Conservation (phyloP, 2,888 invertebrate genomes). For the Amphipyra berbera region DNA sequence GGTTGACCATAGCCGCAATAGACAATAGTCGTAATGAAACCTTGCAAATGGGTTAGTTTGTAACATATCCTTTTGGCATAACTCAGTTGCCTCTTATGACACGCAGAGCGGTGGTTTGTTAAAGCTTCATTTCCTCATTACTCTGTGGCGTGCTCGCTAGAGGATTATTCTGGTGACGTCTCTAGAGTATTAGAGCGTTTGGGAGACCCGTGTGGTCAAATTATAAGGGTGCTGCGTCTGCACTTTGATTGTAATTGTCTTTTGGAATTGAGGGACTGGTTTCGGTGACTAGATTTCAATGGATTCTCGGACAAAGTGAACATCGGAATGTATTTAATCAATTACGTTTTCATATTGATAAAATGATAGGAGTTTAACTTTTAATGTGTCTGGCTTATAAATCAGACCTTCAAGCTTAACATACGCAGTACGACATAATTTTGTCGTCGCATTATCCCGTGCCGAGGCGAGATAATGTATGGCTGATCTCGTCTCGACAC, state of each 20-base stretch:
- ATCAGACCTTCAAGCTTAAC: too few relatives aligned
- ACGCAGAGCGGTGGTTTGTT: neutral
- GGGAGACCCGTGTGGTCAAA: conserved; percentile 41
- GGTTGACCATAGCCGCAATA: too few relatives aligned
- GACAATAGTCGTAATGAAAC: too few relatives aligned
- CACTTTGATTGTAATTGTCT: conserved; percentile 44
- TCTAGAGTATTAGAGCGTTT: conserved; percentile 32
- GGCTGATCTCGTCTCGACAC: too few relatives aligned
- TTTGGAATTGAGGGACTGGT: conserved; percentile 5
- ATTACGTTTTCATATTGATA: neutral
- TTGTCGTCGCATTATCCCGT: too few relatives aligned
- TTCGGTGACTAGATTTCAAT: conserved; percentile 9
- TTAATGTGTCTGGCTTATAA: too few relatives aligned
- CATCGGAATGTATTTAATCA: neutral
- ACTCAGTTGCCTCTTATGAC: too few relatives aligned
- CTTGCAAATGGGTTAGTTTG: too few relatives aligned
- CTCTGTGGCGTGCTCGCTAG: conserved; percentile 11
- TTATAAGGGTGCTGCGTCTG: conserved; percentile 38
- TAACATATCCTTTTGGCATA: too few relatives aligned
- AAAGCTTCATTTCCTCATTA: conserved; percentile 8
- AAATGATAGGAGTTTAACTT: too few relatives aligned
- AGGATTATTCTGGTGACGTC: conserved; percentile 41
- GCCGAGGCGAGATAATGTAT: too few relatives aligned
- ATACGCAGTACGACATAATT: too few relatives aligned
- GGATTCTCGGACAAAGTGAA: neutral